These are phyloP conservation scores for Synodontis membranacea DNA, from an alignment of 2,113 vertebrate genomes.

Conservation along the genomic window DNA sequence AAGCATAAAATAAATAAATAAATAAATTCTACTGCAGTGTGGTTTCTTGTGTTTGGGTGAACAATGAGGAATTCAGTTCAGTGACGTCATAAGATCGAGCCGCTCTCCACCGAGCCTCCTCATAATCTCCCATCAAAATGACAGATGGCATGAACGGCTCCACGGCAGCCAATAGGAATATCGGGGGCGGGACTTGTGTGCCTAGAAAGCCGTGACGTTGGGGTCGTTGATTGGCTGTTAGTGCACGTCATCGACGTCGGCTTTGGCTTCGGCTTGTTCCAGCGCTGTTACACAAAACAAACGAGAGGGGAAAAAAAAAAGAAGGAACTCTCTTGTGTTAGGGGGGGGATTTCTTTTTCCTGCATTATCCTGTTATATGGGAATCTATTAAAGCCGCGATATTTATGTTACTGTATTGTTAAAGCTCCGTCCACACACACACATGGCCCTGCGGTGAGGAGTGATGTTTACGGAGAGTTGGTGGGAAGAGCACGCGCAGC, in stretches of 20 bases:
- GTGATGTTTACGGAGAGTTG: neutral
- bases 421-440: neutral
- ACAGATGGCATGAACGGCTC: neutral
- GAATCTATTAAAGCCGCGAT: neutral
- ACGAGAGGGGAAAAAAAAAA: constrained; percentile 5
- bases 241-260: constrained; percentile 3
- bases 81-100: neutral
- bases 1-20: too few relatives aligned
- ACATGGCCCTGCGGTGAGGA: neutral
- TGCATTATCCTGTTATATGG: neutral
- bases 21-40: neutral
- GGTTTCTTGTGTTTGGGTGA: neutral
- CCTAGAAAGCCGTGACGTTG: neutral
- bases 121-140: neutral
- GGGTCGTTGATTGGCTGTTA: constrained; percentile 37
- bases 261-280: constrained; percentile 4
- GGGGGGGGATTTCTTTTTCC: too few relatives aligned
- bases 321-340: neutral
- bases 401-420: neutral
- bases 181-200: constrained; percentile 18
- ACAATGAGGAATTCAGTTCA: neutral
- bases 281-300: neutral
- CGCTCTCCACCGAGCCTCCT: too few relatives aligned
- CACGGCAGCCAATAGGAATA: constrained; percentile 12
- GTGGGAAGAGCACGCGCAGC: constrained; percentile 14